phyloP scores from a whole-genome alignment of 2,797 vertebrate genomes.

The Denticeps clupeoides region DNA sequence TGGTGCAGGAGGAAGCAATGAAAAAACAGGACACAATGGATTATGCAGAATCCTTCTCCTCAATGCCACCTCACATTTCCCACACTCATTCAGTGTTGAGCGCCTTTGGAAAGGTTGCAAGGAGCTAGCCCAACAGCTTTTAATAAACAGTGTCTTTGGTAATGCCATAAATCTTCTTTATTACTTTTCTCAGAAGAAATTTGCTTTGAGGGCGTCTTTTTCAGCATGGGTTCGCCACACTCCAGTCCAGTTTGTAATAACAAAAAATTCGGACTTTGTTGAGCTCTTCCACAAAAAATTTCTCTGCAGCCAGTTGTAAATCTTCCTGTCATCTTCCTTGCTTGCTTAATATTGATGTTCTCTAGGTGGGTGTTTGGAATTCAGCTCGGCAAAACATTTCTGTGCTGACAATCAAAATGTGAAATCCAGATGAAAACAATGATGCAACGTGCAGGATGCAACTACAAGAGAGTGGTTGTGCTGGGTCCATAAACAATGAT shows the following conservation, averaged over 20 bases:
- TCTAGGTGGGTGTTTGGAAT: background rate
- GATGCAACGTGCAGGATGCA: background rate
- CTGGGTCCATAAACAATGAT: too few species aligned
- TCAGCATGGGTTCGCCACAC: too few species aligned
- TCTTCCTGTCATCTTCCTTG: background rate
- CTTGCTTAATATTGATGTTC: background rate
- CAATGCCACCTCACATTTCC: background rate
- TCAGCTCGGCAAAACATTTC: slow-evolving; percentile 1
- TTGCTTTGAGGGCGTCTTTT: too few species aligned
- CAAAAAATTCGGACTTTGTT: background rate
- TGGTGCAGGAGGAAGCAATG: background rate
- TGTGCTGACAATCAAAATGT: background rate
- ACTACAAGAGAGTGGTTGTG: too few species aligned
- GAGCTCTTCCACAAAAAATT: background rate
- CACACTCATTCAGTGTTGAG: too few species aligned
- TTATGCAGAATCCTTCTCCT: background rate
- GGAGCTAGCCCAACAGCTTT: too few species aligned
- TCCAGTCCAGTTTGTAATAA: background rate
- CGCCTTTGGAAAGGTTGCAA: too few species aligned
- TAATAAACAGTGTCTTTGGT: too few species aligned
- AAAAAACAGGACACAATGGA: background rate
- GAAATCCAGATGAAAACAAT: background rate
- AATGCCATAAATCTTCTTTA: too few species aligned
- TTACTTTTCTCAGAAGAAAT: too few species aligned
- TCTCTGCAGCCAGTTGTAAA: background rate